Conservation (phyloP, 2,797 vertebrate genomes). For the Delichon dasypus region DNA sequence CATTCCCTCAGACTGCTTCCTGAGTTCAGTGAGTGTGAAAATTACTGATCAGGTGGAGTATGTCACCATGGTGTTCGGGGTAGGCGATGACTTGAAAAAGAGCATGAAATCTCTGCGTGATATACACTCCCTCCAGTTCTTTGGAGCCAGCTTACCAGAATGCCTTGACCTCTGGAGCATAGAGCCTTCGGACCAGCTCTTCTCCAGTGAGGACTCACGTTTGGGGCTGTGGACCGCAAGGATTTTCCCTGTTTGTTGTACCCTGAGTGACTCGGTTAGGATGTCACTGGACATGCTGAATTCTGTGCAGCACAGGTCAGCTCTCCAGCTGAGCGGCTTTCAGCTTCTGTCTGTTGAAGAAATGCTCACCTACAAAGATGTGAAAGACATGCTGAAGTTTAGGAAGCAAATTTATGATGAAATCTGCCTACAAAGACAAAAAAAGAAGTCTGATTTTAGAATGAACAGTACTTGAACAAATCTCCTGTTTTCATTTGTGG, state of each 20-base stretch:
- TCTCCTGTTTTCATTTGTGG: background rate
- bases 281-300: slow-evolving; percentile 81
- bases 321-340: slow-evolving; percentile 56
- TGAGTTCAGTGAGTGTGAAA: slow-evolving; percentile 85
- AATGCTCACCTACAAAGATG: slow-evolving; percentile 83
- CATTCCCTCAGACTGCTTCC: slow-evolving; percentile 81
- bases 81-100: slow-evolving; percentile 84
- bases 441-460: slow-evolving; percentile 31
- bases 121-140: slow-evolving; percentile 74
- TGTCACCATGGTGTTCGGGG: slow-evolving; percentile 81
- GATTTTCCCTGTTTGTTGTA: slow-evolving; percentile 85
- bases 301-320: slow-evolving; percentile 66
- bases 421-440: slow-evolving; percentile 67
- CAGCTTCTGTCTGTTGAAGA: slow-evolving; percentile 86
- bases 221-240: slow-evolving; percentile 87
- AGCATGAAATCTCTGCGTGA: slow-evolving; percentile 68
- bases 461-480: background rate
- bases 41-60: slow-evolving; percentile 64
- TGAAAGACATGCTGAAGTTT: slow-evolving; percentile 86
- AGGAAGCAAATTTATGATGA: slow-evolving; percentile 82
- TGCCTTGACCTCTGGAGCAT: slow-evolving; percentile 82
- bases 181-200: slow-evolving; percentile 73
- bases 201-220: slow-evolving; percentile 73
- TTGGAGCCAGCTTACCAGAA: slow-evolving; percentile 74
- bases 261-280: slow-evolving; percentile 76